phyloP scores from a whole-genome alignment of 2,888 invertebrate species.

The Andrena chrysosceles region DNA sequence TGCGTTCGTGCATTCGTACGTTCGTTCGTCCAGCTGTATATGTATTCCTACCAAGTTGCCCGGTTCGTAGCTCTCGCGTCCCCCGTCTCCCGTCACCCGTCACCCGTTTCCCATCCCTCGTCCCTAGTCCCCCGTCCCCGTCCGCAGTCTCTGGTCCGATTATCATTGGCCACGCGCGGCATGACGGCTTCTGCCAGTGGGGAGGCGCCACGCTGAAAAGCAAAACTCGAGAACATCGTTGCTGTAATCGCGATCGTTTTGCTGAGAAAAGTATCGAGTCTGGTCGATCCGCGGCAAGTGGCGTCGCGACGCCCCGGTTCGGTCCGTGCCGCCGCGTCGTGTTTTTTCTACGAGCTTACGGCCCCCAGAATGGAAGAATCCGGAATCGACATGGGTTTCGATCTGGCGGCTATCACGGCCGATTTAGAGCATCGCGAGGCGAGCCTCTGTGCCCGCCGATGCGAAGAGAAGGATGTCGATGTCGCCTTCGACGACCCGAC shows the following conservation, averaged over 20 bases:
- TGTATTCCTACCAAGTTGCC: background rate
- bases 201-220: slow-evolving; percentile 65
- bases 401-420: slow-evolving; percentile 87
- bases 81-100: background rate
- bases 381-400: slow-evolving; percentile 89
- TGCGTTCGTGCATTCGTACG: background rate
- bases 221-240: slow-evolving; percentile 45
- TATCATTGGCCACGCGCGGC: slow-evolving; percentile 55
- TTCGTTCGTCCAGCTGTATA: slow-evolving; percentile 7
- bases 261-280: background rate
- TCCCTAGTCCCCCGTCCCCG: slow-evolving; percentile 2
- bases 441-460: slow-evolving; percentile 31
- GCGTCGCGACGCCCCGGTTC: slow-evolving; percentile 42
- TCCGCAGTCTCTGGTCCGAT: slow-evolving; percentile 28
- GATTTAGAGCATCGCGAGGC: slow-evolving; percentile 77
- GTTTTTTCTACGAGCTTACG: background rate
- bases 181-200: slow-evolving; percentile 49
- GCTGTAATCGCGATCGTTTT: slow-evolving; percentile 32
- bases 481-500: slow-evolving; percentile 2
- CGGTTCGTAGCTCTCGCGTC: slow-evolving; percentile 22
- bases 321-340: slow-evolving; percentile 26
- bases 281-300: slow-evolving; percentile 17
- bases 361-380: slow-evolving; percentile 87
- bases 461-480: slow-evolving; percentile 12
- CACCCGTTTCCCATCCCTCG: slow-evolving; percentile 16